These are phyloP conservation scores for Xylota sylvarum DNA, from an alignment of 2,888 invertebrate species.

Conservation along the genomic window DNA sequence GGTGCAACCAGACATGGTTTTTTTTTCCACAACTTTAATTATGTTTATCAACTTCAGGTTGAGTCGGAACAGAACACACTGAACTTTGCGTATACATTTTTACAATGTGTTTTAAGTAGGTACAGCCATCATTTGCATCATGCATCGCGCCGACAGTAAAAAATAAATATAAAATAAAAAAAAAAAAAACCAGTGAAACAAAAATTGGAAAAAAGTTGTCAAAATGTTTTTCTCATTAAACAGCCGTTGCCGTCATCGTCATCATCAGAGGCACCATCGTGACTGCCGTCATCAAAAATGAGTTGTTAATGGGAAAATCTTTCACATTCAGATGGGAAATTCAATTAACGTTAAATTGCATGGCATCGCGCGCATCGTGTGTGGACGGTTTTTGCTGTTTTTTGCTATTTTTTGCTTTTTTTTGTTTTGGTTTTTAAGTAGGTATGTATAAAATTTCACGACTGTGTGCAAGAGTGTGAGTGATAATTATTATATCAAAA, in stretches of 20 bases:
- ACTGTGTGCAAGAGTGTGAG: constrained; percentile 6
- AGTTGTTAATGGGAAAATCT: constrained; percentile 72
- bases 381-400: background rate
- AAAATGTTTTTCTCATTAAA: constrained; percentile 70
- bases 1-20: constrained; percentile 10
- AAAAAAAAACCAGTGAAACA: constrained; percentile 11
- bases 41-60: constrained; percentile 61
- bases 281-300: constrained; percentile 71
- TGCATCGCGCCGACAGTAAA: constrained; percentile 18
- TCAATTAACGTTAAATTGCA: constrained; percentile 70
- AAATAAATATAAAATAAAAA: constrained; percentile 14
- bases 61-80: constrained; percentile 11
- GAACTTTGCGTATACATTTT: constrained; percentile 19
- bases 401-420: too few relatives aligned
- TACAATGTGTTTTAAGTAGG: constrained; percentile 15
- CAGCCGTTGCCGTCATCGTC: constrained; percentile 56
- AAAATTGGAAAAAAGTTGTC: constrained; percentile 45
- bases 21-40: constrained; percentile 24
- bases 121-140: constrained; percentile 49
- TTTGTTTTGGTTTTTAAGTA: constrained; percentile 8
- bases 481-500: constrained; percentile 56
- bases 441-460: background rate
- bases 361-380: constrained; percentile 13
- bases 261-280: constrained; percentile 34
- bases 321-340: constrained; percentile 68